Percentiles rank a stretch among this genome's conserved stretches.
Evolutionary conservation across 2,113 vertebrate genomes (phyloP).

Genomic region (Oncorhynchus keta): DNA sequence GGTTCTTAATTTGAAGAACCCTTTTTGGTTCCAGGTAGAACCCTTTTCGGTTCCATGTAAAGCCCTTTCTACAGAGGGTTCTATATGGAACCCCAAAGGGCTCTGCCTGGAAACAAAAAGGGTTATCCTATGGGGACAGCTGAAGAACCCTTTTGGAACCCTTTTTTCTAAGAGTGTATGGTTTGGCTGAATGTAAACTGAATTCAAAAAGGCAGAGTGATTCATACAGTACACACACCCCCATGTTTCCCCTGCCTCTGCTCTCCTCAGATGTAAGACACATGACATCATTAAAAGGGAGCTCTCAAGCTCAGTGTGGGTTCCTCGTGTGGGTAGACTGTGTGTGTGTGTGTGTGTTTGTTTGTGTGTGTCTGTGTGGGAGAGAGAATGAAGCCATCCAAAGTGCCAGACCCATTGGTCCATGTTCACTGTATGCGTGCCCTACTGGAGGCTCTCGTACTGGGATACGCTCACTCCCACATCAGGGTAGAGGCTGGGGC

Average conservation of each 20-base stretch:
- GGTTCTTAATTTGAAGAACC: too few relatives aligned
- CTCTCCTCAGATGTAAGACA: constrained; percentile 58
- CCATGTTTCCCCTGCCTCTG: constrained; percentile 56
- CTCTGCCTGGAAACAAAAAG: too few relatives aligned
- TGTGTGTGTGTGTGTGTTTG: constrained; percentile 31
- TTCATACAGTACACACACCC: constrained; percentile 29
- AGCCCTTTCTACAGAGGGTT: too few relatives aligned
- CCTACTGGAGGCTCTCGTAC: constrained; percentile 67
- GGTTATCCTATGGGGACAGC: too few relatives aligned
- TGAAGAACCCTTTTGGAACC: too few relatives aligned
- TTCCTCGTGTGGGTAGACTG: constrained; percentile 49
- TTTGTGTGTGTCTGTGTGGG: constrained; percentile 55
- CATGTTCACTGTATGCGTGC: constrained; percentile 27
- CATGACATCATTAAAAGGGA: constrained; percentile 71
- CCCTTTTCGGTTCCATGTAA: too few relatives aligned
- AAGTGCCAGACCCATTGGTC: constrained; percentile 57
- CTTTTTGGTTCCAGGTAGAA: too few relatives aligned
- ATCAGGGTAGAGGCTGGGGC: constrained; percentile 58
- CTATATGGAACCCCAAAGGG: too few relatives aligned
- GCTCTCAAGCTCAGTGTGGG: constrained; percentile 57
- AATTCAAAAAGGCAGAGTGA: constrained; percentile 20
- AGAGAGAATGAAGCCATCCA: constrained; percentile 56
- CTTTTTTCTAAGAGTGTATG: background rate
- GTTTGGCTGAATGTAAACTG: constrained; percentile 18
- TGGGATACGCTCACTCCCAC: constrained; percentile 66